A percentile compares a stretch with the other conserved stretches of the same genome.
Conservation (phyloP, 2,888 invertebrate species). For the Hedya salicella region DNA sequence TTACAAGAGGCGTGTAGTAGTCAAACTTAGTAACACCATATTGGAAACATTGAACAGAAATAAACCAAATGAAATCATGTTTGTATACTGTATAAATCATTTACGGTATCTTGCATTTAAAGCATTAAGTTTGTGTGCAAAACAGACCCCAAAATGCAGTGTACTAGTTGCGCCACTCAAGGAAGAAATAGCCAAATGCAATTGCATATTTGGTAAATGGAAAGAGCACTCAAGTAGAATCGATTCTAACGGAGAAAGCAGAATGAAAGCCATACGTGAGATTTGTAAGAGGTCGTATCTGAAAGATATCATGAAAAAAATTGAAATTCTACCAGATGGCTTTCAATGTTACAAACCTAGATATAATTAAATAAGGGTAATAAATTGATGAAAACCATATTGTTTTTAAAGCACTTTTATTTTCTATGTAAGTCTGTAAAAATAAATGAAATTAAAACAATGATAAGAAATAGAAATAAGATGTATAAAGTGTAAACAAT, state of each 20-base stretch:
- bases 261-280: conserved; percentile 59
- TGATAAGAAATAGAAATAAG: conserved; percentile 25
- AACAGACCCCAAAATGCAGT: conserved; percentile 69
- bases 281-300: conserved; percentile 70
- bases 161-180: conserved; percentile 64
- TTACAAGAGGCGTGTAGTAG: conserved; percentile 74
- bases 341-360: conserved; percentile 66
- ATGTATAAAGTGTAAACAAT: conserved; percentile 25
- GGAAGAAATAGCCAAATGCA: conserved; percentile 67
- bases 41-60: conserved; percentile 64
- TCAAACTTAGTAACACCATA: conserved; percentile 72
- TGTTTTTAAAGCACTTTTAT: conserved; percentile 44
- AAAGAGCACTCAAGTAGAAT: conserved; percentile 68
- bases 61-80: conserved; percentile 60
- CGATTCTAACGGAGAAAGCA: conserved; percentile 59
- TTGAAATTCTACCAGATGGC: conserved; percentile 64
- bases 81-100: conserved; percentile 79
- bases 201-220: conserved; percentile 79
- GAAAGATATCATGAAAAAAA: conserved; percentile 63
- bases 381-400: conserved; percentile 31
- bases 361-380: conserved; percentile 38
- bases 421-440: conserved; percentile 44
- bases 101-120: conserved; percentile 75
- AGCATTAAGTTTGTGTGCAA: conserved; percentile 72
- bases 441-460: conserved; percentile 42